Evolutionary conservation across 2,888 invertebrate genomes (phyloP), one percentile per base, ranked within the genome.

Genomic region (Metacarcinus magister): DNA sequence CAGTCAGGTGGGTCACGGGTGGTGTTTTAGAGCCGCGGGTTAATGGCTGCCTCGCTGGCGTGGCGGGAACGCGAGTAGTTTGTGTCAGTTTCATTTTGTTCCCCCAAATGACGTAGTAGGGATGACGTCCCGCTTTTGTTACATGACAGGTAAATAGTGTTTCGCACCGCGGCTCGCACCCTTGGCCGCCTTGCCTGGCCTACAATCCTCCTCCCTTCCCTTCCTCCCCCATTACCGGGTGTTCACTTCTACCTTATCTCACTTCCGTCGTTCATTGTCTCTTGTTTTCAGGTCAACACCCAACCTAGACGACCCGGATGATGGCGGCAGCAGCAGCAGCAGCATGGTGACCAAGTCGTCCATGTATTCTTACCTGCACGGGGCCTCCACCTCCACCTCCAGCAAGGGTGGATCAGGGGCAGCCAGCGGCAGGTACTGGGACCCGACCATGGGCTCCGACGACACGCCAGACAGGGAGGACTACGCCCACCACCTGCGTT

Each of bases 311-410:
- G 97, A 96, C 46, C 91, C 82, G 19, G 93, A 95, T 92, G 94
- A 90, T 67, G 75, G 67, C 87, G 39, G 39, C 87, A 87, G 87
- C 87, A 39, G 39, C 87, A 39, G 87, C 87, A 87, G 75, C 96
- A 96, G 95, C 75, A 96, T 96, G 95, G 93, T 96, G 96, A 96
- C 97, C 39, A 96, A 97, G 94, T 97, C 95, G 16, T 97, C 97
- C 95, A 97, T 97, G 95, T 97, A 97, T 96, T 97, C 97, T 43
- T 97, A 97, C 97, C 97, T 97, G 94, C 97, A 97, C 94, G 97
- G 97, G 96, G 97, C 97, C 97, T 97, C 97, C 94, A 97, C 97
- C 39, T 93, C 95, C 39, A 91, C 96, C 46, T 82, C 96, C n/a
- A 92, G 75, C 89, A 97, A 93, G 96, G 93, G 97, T 44, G 96